Evolutionary conservation across 2,113 vertebrate species (phyloP).

Genomic region (Bubalus kerabau): DNA sequence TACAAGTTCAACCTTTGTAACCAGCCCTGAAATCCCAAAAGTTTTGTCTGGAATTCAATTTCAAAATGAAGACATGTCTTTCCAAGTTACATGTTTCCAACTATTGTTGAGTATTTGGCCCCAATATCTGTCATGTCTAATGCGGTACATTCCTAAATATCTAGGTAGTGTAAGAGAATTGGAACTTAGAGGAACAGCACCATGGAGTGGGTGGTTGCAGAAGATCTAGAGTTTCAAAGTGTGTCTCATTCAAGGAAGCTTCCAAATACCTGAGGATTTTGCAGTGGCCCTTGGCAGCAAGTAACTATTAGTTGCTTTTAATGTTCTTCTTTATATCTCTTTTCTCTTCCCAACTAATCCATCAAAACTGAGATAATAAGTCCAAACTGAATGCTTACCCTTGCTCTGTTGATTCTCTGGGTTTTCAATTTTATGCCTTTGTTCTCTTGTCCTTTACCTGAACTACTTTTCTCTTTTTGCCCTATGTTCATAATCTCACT

Average conservation of each 20-base stretch:
- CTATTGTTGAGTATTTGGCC: not conserved
- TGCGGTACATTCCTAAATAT: not conserved
- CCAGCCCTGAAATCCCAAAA: conserved; percentile 36
- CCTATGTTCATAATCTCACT: not conserved
- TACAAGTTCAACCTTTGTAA: conserved; percentile 6
- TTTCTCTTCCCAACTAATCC: not conserved
- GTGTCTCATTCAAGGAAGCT: not conserved
- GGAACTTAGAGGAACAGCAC: not conserved
- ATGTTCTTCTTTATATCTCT: not conserved
- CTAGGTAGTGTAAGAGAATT: not conserved
- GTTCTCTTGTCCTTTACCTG: not conserved
- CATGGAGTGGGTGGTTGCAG: not conserved
- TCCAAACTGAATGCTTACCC: not conserved
- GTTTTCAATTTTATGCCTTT: not conserved
- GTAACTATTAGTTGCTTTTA: not conserved
- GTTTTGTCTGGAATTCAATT: not conserved
- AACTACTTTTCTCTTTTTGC: not conserved
- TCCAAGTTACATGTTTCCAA: not conserved
- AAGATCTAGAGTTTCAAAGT: not conserved
- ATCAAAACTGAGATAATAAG: not conserved
- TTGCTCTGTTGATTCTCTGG: not conserved
- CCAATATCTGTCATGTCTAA: not conserved
- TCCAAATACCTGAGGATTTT: not conserved
- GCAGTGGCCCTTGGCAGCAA: not conserved
- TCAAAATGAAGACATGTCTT: not conserved